These are phyloP conservation scores for Archocentrus centrarchus DNA, from an alignment of 2,113 vertebrate species.

Conservation along the genomic window DNA sequence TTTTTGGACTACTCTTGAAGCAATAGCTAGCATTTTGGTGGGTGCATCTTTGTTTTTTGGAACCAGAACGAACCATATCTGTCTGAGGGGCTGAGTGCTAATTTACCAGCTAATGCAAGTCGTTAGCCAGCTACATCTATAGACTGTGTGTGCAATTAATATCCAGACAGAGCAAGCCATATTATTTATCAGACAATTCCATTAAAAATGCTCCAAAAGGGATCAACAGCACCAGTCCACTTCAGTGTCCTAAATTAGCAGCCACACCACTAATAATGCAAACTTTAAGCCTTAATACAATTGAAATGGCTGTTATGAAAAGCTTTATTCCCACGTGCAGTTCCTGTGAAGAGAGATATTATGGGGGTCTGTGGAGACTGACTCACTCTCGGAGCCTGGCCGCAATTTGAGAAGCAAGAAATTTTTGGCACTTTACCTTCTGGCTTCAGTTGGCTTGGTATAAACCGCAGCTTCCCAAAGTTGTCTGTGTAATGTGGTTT, in stretches of 20 bases:
- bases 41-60: not conserved
- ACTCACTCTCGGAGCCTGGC: not conserved
- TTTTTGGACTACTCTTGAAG: not conserved
- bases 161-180: not conserved
- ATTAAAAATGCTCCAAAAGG: too few relatives aligned
- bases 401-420: not conserved
- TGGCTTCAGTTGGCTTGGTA: not conserved
- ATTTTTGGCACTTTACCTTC: not conserved
- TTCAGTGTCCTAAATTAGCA: not conserved
- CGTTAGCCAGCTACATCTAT: not conserved
- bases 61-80: not conserved
- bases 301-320: not conserved
- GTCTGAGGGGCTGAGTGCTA: not conserved
- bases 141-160: not conserved
- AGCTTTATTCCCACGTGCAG: not conserved
- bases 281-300: too few relatives aligned
- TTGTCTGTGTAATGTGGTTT: not conserved
- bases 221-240: not conserved
- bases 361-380: not conserved
- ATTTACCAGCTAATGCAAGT: not conserved
- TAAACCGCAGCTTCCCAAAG: not conserved
- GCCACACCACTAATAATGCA: too few relatives aligned
- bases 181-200: too few relatives aligned
- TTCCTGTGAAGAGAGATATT: not conserved
- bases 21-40: not conserved